Evolutionary conservation across 2,797 vertebrate species (phyloP), one percentile per base, ranked within the genome.

Genomic region (Xiphorhynchus erythropygius): DNA sequence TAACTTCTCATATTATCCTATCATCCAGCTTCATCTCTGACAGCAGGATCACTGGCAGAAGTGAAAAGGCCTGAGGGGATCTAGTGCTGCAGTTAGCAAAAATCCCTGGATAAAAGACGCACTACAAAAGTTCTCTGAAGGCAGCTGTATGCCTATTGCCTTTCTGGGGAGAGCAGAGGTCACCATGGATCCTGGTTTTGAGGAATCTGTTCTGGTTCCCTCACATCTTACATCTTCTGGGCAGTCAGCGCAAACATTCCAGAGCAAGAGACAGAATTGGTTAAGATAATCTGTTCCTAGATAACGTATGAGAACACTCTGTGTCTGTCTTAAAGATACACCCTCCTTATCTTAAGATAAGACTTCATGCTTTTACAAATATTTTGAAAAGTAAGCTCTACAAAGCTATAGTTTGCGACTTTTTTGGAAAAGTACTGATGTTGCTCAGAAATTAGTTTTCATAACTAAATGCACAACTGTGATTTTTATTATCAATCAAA

Each of bases 341-440:
- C 82, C 87, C 84, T 79, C 22, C 71, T 89, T 91, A 96, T 95
- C 93, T 92, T 33, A 78, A 94, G 82, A 91, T 92, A 93, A 75
- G 64, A 71, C 50, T 86, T 93, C 9, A 78, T 23, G 47, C 39
- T 88, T 78, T 83, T 46, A 84, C 65, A 94, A 87, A 68, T 57
- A 62, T 44, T 69, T 73, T 93, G 35, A 85, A 89, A 93, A 81
- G 79, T 47, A 92, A 92, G 84, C 57, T 63, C 62, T 69, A 53
- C 28, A 78, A 67, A 94, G 52, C 27, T 59, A 46, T 1, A 2
- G 46, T 74, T 25, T 73, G 32, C 33, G 85, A 15, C 39, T 17
- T 44, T 70, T 80, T 55, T 44, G 1, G 23, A 32, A 39, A 68
- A 78, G 16, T 30, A 55, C 42, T n/a, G 42, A 73, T 44, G 19